phyloP scores from a whole-genome alignment of 1,140 invertebrate species.

The Vollenhovia emeryi region DNA sequence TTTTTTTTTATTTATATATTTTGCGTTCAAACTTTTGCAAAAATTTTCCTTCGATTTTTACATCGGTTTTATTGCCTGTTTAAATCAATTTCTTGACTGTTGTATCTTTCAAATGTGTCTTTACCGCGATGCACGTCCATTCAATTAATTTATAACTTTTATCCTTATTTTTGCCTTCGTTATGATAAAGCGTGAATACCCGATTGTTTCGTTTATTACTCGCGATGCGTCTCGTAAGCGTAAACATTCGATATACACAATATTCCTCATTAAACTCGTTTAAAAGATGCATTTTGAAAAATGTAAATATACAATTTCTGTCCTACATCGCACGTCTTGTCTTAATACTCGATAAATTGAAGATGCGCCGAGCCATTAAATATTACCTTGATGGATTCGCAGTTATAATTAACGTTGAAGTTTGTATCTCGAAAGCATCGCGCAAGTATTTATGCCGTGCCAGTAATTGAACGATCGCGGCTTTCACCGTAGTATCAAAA shows the following conservation, averaged over 20 bases:
- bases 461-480: background rate
- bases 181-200: conserved; percentile 29
- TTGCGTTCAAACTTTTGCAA: background rate
- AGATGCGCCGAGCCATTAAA: background rate
- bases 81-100: background rate
- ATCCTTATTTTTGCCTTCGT: conserved; percentile 25
- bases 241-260: conserved; percentile 5
- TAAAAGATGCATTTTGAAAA: background rate
- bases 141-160: conserved; percentile 40
- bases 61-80: background rate
- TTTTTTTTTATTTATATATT: background rate
- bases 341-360: background rate
- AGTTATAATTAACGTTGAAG: background rate
- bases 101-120: background rate
- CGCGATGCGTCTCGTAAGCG: background rate
- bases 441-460: background rate
- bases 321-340: background rate
- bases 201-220: conserved; percentile 29
- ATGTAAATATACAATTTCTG: conserved; percentile 2
- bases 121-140: background rate
- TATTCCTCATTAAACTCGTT: background rate
- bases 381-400: background rate
- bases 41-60: too few species aligned
- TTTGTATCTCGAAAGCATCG: conserved; percentile 6
- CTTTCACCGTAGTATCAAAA: background rate